A percentile compares a stretch with the other conserved stretches of the same genome.
phyloP scores from a whole-genome alignment of 2,888 invertebrate species.

The Ichneumon xanthorius region DNA sequence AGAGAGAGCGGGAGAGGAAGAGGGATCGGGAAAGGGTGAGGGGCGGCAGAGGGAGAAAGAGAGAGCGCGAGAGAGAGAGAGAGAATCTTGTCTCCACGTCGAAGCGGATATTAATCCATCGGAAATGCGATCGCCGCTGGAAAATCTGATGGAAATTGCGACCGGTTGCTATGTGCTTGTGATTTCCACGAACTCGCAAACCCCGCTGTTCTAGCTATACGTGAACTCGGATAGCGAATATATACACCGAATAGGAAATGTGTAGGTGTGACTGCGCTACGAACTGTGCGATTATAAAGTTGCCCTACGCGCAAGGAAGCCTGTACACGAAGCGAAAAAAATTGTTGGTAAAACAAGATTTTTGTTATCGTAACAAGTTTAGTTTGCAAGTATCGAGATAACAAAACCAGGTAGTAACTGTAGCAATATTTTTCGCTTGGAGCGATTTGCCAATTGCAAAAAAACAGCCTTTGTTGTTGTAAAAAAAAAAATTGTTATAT shows the following conservation, averaged over 20 bases:
- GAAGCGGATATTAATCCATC: conserved; percentile 67
- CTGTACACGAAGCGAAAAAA: not conserved
- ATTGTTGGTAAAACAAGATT: too few relatives aligned
- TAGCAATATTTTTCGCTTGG: too few relatives aligned
- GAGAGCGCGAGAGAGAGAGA: not conserved
- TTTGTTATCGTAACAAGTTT: too few relatives aligned
- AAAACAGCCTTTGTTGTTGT: too few relatives aligned
- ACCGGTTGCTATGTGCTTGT: conserved; percentile 30
- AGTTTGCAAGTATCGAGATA: too few relatives aligned
- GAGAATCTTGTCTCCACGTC: conserved; percentile 54
- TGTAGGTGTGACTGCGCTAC: not conserved
- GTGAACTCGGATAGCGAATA: not conserved
- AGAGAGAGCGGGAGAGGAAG: conserved; percentile 12
- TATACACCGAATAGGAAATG: not conserved
- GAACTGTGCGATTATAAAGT: not conserved
- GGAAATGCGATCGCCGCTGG: conserved; percentile 60
- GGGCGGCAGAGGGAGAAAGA: not conserved
- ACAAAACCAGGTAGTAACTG: too few relatives aligned
- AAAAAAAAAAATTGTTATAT: too few relatives aligned
- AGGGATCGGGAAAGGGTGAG: not conserved
- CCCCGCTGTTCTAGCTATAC: not conserved
- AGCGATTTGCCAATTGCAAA: too few relatives aligned
- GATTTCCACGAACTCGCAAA: conserved; percentile 36
- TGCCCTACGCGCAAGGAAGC: not conserved
- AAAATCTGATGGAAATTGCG: conserved; percentile 69